Evolutionary conservation across 1,140 invertebrate genomes (phyloP).

Genomic region (Hormaphis cornu): DNA sequence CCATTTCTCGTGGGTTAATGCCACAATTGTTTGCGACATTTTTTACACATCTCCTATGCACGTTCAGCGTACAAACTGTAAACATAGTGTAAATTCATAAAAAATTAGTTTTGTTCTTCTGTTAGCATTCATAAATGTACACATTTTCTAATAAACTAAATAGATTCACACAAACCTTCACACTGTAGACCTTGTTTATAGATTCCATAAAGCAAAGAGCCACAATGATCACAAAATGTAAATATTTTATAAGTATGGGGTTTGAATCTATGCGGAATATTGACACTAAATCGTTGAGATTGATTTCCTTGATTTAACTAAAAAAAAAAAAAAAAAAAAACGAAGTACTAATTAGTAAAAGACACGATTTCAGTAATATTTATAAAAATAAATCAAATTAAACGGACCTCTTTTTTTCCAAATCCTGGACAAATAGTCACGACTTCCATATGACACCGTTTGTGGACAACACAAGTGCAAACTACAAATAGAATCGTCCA

Average conservation of each 20-base stretch:
- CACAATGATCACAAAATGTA: conserved; percentile 99
- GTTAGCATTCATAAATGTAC: neutral
- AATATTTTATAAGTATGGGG: conserved; percentile 93
- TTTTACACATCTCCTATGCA: conserved; percentile 97
- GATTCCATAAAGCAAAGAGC: conserved; percentile 89
- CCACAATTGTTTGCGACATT: conserved; percentile 99
- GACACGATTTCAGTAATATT: neutral
- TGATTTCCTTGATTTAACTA: conserved; percentile 47
- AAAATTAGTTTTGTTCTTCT: neutral
- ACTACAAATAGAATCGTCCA: conserved; percentile 55
- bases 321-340: conserved; percentile 35
- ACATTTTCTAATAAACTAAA: neutral
- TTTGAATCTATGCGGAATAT: conserved; percentile 89
- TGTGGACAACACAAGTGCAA: conserved; percentile 96
- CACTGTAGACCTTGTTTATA: conserved; percentile 95
- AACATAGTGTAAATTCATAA: conserved; percentile 31
- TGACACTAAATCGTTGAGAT: conserved; percentile 89
- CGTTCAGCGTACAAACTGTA: conserved; percentile 88
- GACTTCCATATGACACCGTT: conserved; percentile 87
- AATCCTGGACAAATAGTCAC: conserved; percentile 93
- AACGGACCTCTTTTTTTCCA: conserved; percentile 62
- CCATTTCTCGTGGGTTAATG: conserved; percentile 94
- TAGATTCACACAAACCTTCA: conserved; percentile 60
- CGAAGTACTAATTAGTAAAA: neutral
- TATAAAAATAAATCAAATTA: conserved; percentile 2